Conservation (phyloP, 2,888 invertebrate species). For the Boloria euphrosyne region DNA sequence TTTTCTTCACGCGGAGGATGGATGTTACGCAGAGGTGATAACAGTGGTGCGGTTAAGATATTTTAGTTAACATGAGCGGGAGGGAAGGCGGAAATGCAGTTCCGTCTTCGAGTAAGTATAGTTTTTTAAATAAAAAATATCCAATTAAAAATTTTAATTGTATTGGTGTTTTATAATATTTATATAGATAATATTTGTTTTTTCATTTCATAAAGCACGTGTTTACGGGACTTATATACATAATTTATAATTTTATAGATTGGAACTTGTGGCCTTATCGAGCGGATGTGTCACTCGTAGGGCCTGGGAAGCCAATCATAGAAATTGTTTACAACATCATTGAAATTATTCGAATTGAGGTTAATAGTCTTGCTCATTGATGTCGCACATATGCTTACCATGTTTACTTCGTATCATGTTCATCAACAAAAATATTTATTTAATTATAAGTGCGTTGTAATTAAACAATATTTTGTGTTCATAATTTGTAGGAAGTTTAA, state of each 20-base stretch:
- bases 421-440: constrained; percentile 68
- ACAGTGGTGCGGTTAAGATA: constrained; percentile 69
- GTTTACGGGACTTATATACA: constrained; percentile 47
- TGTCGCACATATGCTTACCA: constrained; percentile 79
- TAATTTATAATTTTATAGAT: constrained; percentile 53
- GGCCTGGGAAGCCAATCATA: constrained; percentile 68
- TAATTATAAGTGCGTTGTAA: constrained; percentile 55
- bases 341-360: constrained; percentile 78
- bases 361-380: constrained; percentile 76
- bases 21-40: constrained; percentile 74
- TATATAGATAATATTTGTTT: constrained; percentile 30
- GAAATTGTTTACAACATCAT: constrained; percentile 72
- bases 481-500: neutral
- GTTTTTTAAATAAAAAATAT: constrained; percentile 49
- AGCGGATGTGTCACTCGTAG: constrained; percentile 67
- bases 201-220: constrained; percentile 43
- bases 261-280: constrained; percentile 67
- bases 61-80: constrained; percentile 77
- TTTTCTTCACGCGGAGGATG: constrained; percentile 65
- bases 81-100: constrained; percentile 81
- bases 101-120: constrained; percentile 79
- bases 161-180: constrained; percentile 37
- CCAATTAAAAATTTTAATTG: constrained; percentile 38
- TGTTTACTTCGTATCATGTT: constrained; percentile 68
- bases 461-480: constrained; percentile 29